A percentile compares a stretch with the other conserved stretches of the same genome.
Evolutionary conservation across 1,140 invertebrate species (phyloP).

Genomic region (Drosophila repleta): DNA sequence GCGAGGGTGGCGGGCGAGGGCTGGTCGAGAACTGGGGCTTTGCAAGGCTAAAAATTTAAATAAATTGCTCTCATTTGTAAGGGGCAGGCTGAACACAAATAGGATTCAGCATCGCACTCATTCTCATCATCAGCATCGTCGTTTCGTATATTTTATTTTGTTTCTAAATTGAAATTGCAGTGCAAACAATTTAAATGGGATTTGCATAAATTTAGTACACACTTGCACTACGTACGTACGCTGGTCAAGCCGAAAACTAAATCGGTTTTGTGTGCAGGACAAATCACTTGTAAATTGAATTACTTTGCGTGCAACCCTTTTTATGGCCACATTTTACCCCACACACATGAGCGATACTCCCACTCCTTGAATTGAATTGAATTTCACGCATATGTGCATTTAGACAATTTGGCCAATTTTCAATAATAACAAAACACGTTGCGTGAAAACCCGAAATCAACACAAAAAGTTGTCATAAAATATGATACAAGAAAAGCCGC

Average conservation of each 20-base stretch:
- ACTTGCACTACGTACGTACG: conserved; percentile 41
- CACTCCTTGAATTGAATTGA: conserved; percentile 61
- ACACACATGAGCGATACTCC: conserved; percentile 9
- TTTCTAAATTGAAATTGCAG: conserved; percentile 83
- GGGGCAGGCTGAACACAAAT: conserved; percentile 4
- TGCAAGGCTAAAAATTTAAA: conserved; percentile 63
- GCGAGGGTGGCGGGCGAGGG: conserved; percentile 15
- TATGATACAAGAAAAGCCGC: conserved; percentile 42
- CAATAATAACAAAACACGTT: conserved; percentile 69
- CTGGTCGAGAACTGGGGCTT: not conserved
- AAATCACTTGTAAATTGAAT: conserved; percentile 83
- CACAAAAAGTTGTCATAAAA: conserved; percentile 71
- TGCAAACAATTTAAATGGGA: conserved; percentile 82
- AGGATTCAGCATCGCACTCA: not conserved
- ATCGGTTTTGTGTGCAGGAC: conserved; percentile 74
- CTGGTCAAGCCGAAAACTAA: conserved; percentile 73
- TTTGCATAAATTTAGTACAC: conserved; percentile 75
- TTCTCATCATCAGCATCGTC: conserved; percentile 24
- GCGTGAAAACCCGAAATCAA: conserved; percentile 60
- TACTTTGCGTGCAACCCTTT: conserved; percentile 75
- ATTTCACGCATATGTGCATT: conserved; percentile 83
- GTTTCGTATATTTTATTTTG: conserved; percentile 69
- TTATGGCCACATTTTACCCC: conserved; percentile 9
- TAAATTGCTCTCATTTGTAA: conserved; percentile 77
- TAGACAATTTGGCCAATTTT: conserved; percentile 83